Evolutionary conservation across 2,113 vertebrate genomes (phyloP).

Genomic region (Pan paniscus): DNA sequence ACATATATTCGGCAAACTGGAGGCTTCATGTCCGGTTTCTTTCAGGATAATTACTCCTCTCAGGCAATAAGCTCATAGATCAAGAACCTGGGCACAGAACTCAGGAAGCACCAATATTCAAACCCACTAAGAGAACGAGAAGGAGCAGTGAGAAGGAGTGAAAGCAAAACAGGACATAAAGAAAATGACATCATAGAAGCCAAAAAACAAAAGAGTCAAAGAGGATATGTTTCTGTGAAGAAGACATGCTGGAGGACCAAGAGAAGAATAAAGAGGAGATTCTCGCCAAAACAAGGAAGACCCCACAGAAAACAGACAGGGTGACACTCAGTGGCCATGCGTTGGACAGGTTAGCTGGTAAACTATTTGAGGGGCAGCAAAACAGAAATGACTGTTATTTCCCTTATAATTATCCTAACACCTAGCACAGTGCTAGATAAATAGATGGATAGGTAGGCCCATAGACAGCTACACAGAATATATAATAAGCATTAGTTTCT

Average conservation of each 20-base stretch:
- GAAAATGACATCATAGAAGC: background rate
- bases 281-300: background rate
- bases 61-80: background rate
- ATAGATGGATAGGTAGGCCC: too few species aligned
- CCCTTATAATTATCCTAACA: background rate
- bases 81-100: background rate
- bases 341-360: too few species aligned
- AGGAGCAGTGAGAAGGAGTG: background rate
- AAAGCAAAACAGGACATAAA: background rate
- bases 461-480: background rate
- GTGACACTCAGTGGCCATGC: fast-evolving
- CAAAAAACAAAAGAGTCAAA: background rate
- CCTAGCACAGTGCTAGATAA: background rate
- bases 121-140: background rate
- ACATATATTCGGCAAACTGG: background rate
- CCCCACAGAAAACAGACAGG: background rate
- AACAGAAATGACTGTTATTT: background rate
- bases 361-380: background rate
- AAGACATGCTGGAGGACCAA: background rate
- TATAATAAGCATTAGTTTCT: background rate
- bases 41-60: background rate
- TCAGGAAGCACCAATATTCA: background rate
- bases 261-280: background rate
- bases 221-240: background rate
- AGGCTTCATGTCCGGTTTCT: background rate